Conservation (phyloP, 2,888 invertebrate genomes). For the Lasiommata megera region DNA sequence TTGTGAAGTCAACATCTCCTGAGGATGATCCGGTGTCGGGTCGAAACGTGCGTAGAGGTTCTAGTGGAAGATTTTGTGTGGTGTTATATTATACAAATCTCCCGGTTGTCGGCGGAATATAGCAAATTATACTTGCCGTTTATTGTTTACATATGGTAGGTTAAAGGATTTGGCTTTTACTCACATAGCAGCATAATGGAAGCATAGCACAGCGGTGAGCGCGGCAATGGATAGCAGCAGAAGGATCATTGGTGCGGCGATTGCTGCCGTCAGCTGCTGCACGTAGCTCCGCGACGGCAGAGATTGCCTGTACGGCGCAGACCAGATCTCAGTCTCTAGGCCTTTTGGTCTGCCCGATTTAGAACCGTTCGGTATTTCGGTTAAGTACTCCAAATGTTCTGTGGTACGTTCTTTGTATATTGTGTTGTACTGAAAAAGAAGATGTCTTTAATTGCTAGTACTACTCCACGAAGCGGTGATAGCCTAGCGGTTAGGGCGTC, state of each 20-base stretch:
- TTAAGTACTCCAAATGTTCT: constrained; percentile 59
- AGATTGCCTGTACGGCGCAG: constrained; percentile 80
- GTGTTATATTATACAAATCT: too few species aligned
- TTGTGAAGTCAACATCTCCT: too few species aligned
- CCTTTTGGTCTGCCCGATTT: constrained; percentile 37
- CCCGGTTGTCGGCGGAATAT: too few species aligned
- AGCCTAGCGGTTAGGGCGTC: too few species aligned
- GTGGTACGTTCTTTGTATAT: constrained; percentile 60
- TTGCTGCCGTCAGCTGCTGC: constrained; percentile 85
- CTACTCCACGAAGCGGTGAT: too few species aligned
- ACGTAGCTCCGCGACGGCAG: constrained; percentile 86
- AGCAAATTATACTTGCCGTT: too few species aligned
- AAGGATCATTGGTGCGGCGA: constrained; percentile 85
- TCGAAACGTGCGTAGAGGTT: too few species aligned
- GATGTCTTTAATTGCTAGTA: too few species aligned
- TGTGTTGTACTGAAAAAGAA: constrained; percentile 60
- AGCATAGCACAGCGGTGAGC: constrained; percentile 87
- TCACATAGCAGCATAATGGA: constrained; percentile 89
- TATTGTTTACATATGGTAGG: too few species aligned
- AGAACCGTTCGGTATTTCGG: constrained; percentile 47
- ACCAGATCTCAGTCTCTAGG: constrained; percentile 71
- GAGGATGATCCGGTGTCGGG: too few species aligned
- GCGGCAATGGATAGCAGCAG: constrained; percentile 84
- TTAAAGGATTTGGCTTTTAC: too few species aligned
- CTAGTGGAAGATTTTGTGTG: too few species aligned